A percentile compares a stretch with the other conserved stretches of the same genome.
Evolutionary conservation across 2,888 invertebrate genomes (phyloP).

Genomic region (Rotaria socialis): DNA sequence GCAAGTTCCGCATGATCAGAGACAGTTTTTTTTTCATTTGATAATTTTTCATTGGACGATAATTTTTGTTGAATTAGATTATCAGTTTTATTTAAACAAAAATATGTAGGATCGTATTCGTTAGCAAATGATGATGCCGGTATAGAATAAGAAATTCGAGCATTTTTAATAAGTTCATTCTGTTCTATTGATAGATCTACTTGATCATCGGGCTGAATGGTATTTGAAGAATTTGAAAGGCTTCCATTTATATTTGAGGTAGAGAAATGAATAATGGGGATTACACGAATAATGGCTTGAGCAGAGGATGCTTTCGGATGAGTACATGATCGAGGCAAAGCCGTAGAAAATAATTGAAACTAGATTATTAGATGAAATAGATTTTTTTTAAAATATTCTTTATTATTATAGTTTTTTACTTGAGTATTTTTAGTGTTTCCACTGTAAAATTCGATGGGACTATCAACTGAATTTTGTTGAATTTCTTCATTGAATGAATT

Average conservation of each 20-base stretch:
- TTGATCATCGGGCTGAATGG: neutral
- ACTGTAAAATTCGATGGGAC: too few species aligned
- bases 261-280: neutral
- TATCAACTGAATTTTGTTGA: neutral
- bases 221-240: neutral
- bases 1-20: neutral
- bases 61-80: neutral
- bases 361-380: neutral
- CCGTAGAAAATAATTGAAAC: neutral
- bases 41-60: neutral
- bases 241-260: neutral
- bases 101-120: neutral
- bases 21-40: neutral
- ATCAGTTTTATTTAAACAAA: neutral
- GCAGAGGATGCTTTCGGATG: neutral
- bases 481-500: neutral
- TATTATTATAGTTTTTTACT: neutral
- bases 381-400: too few species aligned
- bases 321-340: neutral
- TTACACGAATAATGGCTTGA: conserved; percentile 20
- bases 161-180: neutral
- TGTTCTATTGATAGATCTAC: neutral
- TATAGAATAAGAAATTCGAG: neutral
- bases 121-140: neutral
- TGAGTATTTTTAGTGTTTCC: neutral